Evolutionary conservation across 2,113 vertebrate genomes (phyloP), one percentile per base, ranked within the genome.

Genomic region (Neoarius graeffei): DNA sequence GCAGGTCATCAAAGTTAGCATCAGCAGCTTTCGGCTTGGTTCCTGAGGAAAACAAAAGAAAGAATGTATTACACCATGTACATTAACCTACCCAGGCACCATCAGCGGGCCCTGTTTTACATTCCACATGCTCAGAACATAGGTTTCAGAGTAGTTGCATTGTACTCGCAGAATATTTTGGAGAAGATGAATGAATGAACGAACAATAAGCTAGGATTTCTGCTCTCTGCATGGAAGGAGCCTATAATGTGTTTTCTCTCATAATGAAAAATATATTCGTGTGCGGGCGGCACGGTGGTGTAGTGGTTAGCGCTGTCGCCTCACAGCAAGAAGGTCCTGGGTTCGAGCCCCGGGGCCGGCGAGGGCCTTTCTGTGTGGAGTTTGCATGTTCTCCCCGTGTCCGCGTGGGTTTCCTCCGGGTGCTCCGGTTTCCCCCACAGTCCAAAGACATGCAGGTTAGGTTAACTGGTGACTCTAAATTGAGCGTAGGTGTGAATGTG

Each of bases 1-100:
- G 95, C 3, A 99, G 93, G 92, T 99, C 98, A 91, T 99, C 98
- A 1, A 99, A 99, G 92, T 96, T 96, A 92, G 97, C 97, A 74
- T 95, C 92, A 17, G 94, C 93, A 81, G 94, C 93, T 93, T 96
- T 99, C 83, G 97, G 96, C 89, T 98, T 99, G 13, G 96, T 87
- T 91, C 97, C 98, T 99, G 88, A 85, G 83, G 81, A 85, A 92
- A 64, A 92, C n/a, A 74, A 14, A 25, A 77, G 84, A 86, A 17
- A 77, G 8, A 4, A 8, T 17, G 14, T 14, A 17, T 73, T 19
- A 73, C 6, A 42, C 30, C 3, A 19, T 8, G 17, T 35, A 42
- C 69, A 42, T 42, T 19, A 73, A 35, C 30, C 42, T 15, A 42
- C 14, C 1, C 69, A 23, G 73, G 9, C 71, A 48, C 35, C 17